Evolutionary conservation across 2,113 vertebrate species (phyloP).

Genomic region (Xerus inauris): DNA sequence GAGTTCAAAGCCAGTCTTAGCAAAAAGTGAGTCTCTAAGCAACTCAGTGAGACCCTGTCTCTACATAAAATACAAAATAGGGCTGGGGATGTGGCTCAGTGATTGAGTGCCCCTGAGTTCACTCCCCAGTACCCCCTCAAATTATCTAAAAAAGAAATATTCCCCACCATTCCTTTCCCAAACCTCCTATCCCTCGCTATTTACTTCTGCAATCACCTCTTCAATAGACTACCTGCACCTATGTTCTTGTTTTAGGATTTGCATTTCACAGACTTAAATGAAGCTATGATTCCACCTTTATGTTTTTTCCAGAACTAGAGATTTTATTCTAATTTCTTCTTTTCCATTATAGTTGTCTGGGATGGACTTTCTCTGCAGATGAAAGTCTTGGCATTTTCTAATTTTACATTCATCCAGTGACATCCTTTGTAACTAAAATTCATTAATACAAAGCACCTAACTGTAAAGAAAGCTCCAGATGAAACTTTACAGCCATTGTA

Average conservation of each 20-base stretch:
- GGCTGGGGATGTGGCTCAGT: no score
- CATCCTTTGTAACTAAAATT: background rate
- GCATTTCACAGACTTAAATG: background rate
- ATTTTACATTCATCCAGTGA: background rate
- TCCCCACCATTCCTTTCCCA: background rate
- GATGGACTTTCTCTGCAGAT: background rate
- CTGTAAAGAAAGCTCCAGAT: background rate
- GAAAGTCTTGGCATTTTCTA: background rate
- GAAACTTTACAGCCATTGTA: background rate
- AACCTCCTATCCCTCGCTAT: background rate
- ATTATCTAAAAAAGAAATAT: background rate
- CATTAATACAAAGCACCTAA: background rate
- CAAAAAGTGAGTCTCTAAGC: no score
- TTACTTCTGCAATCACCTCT: background rate
- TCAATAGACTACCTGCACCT: background rate
- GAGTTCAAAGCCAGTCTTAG: no score
- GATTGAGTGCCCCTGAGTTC: no score
- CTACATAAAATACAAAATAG: no score
- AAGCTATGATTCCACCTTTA: background rate
- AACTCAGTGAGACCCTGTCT: no score
- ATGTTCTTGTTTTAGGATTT: background rate
- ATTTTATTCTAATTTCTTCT: background rate
- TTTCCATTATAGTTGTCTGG: background rate
- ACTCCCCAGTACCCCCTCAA: no score
- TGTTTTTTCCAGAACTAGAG: background rate